Base-by-base conservation (phyloP, 2,888 invertebrate species). In the Sarcophaga carnaria region DNA sequence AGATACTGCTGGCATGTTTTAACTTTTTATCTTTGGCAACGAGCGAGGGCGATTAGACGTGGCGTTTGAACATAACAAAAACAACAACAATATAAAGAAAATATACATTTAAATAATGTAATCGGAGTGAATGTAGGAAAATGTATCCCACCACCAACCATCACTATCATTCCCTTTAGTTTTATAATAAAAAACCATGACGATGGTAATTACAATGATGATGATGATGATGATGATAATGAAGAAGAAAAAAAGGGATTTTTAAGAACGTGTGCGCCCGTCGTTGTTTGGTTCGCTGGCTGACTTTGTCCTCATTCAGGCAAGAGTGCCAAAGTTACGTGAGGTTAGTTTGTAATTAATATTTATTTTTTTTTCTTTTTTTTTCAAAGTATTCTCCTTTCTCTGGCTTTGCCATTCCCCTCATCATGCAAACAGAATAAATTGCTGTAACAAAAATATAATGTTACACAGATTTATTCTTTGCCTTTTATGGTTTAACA, bases 291-390 rank as follows among this genome's bases (percentile, higher is more conserved):
- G 54, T 17, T 14, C 54, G 12, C 17, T 17, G 54, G 64, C 83
- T 86, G 83, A 78, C 80, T 76, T 84, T 84, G 86, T 84, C 84
- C 86, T 87, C 64, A 84, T 84, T 81, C 71, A 72, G 47, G 67
- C 80, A 69, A 76, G 77, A 86, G 86, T 87, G 87, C 67, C 84
- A 84, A 87, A 84, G 87, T 84, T 87, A 87, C 87, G 87, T 87
- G 87, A 87, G 87, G 87, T 87, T 87, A 87, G 87, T 85, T 87
- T 87, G 87, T 87, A 87, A 87, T 87, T 87, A 87, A 87, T 87
- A 84, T 87, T 81, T 59, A 25, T 76, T 75, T 86, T 71, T 27
- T 64, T 64, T 25, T 27, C 17, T 59, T 67, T 75, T 20, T 47
- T 45, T 8, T 49, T 59, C 47, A 37, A 10, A 8, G 72, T 27